A percentile compares a stretch with the other conserved stretches of the same genome.
Evolutionary conservation across 1,140 invertebrate species (phyloP).

Genomic region (Druon quercuslanigerum): DNA sequence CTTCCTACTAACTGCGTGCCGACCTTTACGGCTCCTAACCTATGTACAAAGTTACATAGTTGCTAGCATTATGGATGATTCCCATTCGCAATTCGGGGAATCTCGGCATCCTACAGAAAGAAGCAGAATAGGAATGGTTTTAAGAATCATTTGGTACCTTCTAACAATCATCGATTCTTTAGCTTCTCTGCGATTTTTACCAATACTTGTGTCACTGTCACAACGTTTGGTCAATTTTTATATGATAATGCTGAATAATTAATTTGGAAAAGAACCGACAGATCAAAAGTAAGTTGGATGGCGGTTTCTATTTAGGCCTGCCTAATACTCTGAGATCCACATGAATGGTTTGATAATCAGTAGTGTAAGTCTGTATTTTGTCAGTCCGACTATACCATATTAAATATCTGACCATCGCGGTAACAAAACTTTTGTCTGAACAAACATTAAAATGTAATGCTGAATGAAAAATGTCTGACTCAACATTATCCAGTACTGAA

Average conservation of each 20-base stretch:
- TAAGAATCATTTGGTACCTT: slow-evolving; percentile 52
- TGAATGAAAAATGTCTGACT: no score
- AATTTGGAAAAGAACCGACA: slow-evolving; percentile 51
- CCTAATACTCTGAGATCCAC: background rate
- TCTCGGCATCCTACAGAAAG: background rate
- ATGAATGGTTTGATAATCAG: background rate
- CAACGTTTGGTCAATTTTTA: slow-evolving; percentile 40
- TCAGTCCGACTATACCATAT: background rate
- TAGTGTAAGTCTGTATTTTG: background rate
- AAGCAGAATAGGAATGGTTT: background rate
- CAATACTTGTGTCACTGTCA: slow-evolving; percentile 37
- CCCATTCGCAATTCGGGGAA: background rate
- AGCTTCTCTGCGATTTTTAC: slow-evolving; percentile 42
- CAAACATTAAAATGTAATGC: no score
- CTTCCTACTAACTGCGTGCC: slow-evolving; percentile 30
- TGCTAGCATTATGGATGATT: background rate
- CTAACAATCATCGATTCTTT: slow-evolving; percentile 47
- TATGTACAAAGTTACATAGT: no score
- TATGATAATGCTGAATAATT: background rate
- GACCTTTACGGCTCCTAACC: no score
- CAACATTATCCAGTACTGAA: no score
- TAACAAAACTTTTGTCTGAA: no score
- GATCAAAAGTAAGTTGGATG: slow-evolving; percentile 56
- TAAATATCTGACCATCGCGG: no score
- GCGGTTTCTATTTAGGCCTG: background rate